phyloP scores from a whole-genome alignment of 2,113 vertebrate species.

The Crotalus viridis region DNA sequence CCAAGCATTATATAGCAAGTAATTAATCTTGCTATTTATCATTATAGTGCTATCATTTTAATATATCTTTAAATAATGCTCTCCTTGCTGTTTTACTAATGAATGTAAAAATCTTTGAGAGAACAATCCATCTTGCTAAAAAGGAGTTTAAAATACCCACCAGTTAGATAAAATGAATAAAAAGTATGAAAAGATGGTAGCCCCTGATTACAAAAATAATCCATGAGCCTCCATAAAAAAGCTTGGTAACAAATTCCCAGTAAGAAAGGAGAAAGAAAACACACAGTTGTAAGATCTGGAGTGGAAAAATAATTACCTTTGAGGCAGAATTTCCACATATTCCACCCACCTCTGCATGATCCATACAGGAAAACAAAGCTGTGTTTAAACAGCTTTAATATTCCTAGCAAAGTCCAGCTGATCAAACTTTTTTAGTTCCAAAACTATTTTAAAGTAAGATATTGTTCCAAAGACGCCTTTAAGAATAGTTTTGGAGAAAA shows the following conservation, averaged over 20 bases:
- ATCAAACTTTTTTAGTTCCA: conserved; percentile 40
- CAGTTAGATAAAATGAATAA: not conserved
- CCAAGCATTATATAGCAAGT: not conserved
- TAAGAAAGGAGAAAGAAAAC: not conserved
- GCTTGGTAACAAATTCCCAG: not conserved
- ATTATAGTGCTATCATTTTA: not conserved
- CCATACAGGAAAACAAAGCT: conserved; percentile 7
- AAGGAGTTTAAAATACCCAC: not conserved
- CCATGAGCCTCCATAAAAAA: not conserved
- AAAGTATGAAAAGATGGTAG: not conserved
- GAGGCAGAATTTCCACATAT: not conserved
- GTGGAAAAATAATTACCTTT: not conserved
- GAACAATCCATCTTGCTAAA: not conserved
- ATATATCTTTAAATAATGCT: not conserved
- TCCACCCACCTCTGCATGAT: not conserved
- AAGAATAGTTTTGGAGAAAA: not conserved
- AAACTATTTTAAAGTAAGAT: conserved; percentile 10
- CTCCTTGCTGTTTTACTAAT: not conserved
- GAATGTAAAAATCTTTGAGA: not conserved
- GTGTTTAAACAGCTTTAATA: conserved; percentile 37
- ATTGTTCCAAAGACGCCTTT: conserved; percentile 3
- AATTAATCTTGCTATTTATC: not conserved
- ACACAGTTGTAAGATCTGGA: not conserved
- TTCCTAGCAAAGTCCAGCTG: conserved; percentile 46
- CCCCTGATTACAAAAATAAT: not conserved